Conservation (phyloP, 92 coral and sea anemone genomes). For the Epizoanthus stellaris region DNA sequence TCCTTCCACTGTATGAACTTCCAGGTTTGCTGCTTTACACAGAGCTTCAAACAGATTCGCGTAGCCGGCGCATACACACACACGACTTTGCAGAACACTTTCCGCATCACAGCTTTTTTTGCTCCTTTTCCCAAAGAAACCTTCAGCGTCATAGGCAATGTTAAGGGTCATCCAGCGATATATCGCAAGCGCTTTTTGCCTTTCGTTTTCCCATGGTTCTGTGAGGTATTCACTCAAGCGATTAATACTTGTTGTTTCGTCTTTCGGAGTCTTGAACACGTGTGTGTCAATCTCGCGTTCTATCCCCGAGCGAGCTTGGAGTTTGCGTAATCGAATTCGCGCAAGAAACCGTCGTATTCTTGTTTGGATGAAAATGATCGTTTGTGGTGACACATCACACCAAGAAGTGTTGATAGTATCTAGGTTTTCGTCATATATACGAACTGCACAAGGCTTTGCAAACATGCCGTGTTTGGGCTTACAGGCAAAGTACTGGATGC, state of each 20-base stretch:
- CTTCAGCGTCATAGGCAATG: slow-evolving; percentile 76
- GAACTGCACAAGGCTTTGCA: slow-evolving; percentile 58
- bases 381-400: slow-evolving; percentile 59
- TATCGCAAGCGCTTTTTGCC: slow-evolving; percentile 80
- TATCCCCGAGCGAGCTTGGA: slow-evolving; percentile 66
- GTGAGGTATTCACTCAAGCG: slow-evolving; percentile 82
- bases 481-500: slow-evolving; percentile 59
- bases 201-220: slow-evolving; percentile 54
- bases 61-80: slow-evolving; percentile 70
- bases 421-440: slow-evolving; percentile 39
- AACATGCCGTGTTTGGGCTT: slow-evolving; percentile 66
- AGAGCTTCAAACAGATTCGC: slow-evolving; percentile 76
- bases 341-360: slow-evolving; percentile 65
- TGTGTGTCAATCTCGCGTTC: slow-evolving; percentile 71
- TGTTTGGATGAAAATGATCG: slow-evolving; percentile 60
- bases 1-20: slow-evolving; percentile 69
- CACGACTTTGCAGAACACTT: slow-evolving; percentile 67
- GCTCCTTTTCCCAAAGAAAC: slow-evolving; percentile 63
- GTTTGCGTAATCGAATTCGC: slow-evolving; percentile 65
- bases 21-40: slow-evolving; percentile 73
- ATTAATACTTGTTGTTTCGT: slow-evolving; percentile 60
- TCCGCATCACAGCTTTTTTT: slow-evolving; percentile 63
- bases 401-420: slow-evolving; percentile 31
- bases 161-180: slow-evolving; percentile 83
- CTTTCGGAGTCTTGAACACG: slow-evolving; percentile 64